Evolutionary conservation across 2,888 invertebrate genomes (phyloP), one percentile per base, ranked within the genome.

Genomic region (Lypha dubia): DNA sequence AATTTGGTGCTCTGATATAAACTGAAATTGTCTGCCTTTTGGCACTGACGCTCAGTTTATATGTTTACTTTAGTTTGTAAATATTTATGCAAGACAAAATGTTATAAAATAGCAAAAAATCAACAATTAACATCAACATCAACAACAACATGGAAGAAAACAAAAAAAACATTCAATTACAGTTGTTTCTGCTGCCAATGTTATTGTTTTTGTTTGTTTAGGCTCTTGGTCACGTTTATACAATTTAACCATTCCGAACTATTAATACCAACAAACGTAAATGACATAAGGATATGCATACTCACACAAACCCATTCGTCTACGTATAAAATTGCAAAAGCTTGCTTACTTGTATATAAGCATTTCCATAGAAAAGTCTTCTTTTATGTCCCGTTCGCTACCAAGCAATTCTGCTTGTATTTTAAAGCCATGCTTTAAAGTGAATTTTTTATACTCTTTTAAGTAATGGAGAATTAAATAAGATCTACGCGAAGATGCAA

Each of bases 211-310:
- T 63, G 81, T 81, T 68, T 81, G 62, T 15, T 81, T 75, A 75
- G 74, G 75, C 79, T 79, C 35, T 38, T 32, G 84, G 86, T 86
- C 86, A 87, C 86, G 86, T 87, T 83, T 83, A 70, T 73, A 80
- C 85, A 85, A 86, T 86, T 87, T 86, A 79, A 80, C 79, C 73
- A 79, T 80, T 76, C 77, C 81, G 84, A 86, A 85, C 84, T 83
- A 80, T 86, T 79, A 83, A 75, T 65, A 82, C 68, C 68, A 71
- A 46, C 58, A 73, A 22, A 32, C 17, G 44, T 46, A n/a, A 56
- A 56, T 11, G 2, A 62, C 41, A 41, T 41, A 22, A 1, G 20
- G 0, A 28, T 15, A 8, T 9, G 24, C 15, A 24, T 7, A 58
- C n/a, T 32, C 13, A 51, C 60, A 38, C 13, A n/a, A 0, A n/a